Evolutionary conservation across 2,797 vertebrate species (phyloP).

Genomic region (Tenualosa thibaudeaui): DNA sequence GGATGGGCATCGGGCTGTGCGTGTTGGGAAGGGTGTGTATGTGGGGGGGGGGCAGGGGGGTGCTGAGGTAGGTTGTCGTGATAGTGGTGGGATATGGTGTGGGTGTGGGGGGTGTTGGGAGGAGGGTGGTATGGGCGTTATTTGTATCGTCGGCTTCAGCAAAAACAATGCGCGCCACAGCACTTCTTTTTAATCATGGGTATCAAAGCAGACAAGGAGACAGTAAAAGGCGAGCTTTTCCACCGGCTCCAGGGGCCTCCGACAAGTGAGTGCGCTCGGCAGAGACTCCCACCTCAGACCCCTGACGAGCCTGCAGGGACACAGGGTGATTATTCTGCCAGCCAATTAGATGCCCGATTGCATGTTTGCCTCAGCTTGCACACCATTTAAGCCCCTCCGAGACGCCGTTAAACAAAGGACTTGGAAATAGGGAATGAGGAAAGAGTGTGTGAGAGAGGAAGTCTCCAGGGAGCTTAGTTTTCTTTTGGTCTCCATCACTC

Average conservation of each 20-base stretch:
- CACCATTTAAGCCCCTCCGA: slow-evolving; percentile 45
- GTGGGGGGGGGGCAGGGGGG: neutral
- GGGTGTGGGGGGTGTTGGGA: neutral
- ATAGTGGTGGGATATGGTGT: neutral
- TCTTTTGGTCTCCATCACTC: neutral
- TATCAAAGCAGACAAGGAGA: slow-evolving; percentile 73
- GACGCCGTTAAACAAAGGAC: slow-evolving; percentile 42
- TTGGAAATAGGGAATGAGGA: slow-evolving; percentile 10
- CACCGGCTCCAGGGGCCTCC: slow-evolving; percentile 54
- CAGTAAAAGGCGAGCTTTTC: slow-evolving; percentile 62
- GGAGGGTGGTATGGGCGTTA: neutral
- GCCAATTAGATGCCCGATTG: slow-evolving; percentile 67
- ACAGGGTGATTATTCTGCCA: slow-evolving; percentile 71
- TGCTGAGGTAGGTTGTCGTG: neutral
- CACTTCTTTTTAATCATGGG: slow-evolving; percentile 74
- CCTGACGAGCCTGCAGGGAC: slow-evolving; percentile 53
- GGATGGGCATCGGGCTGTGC: neutral
- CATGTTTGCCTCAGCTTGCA: slow-evolving; percentile 54
- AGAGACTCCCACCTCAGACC: slow-evolving; percentile 61
- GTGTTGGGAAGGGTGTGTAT: neutral
- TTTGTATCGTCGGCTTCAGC: slow-evolving; percentile 51
- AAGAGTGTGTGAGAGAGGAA: slow-evolving; percentile 13
- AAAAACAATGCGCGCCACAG: slow-evolving; percentile 58
- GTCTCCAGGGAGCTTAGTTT: slow-evolving; percentile 24
- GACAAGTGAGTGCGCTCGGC: slow-evolving; percentile 53